Evolutionary conservation across 2,113 vertebrate species (phyloP).

Genomic region (Saccopteryx bilineata): DNA sequence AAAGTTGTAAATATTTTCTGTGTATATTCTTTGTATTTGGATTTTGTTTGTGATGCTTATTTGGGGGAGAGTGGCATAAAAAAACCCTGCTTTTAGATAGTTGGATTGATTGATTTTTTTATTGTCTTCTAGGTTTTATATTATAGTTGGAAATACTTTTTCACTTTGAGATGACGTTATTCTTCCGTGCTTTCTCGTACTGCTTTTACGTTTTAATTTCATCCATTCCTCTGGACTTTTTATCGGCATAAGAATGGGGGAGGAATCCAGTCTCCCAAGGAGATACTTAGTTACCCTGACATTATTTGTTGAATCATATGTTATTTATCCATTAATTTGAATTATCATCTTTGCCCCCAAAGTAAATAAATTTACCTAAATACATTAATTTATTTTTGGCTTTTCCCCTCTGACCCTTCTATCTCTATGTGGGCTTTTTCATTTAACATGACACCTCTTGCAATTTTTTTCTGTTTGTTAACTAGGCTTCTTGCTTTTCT

Average conservation of each 20-base stretch:
- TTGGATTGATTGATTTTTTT: too few species aligned
- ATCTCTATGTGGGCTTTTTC: neutral
- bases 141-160: neutral
- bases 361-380: neutral
- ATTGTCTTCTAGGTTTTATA: neutral
- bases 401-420: neutral
- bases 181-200: neutral
- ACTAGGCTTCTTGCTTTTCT: neutral
- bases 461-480: neutral
- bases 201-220: neutral
- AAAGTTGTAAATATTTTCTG: neutral
- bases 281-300: neutral
- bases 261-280: neutral
- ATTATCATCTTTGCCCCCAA: neutral
- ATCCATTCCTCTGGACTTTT: neutral
- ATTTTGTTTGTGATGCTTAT: neutral
- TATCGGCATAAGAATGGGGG: neutral
- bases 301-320: neutral
- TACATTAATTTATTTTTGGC: neutral
- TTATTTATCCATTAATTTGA: neutral
- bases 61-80: neutral
- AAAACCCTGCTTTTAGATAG: neutral
- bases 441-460: neutral
- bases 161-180: neutral
- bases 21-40: neutral